Conservation (phyloP, 2,888 invertebrate species). For the Drosophila prostipennis region DNA sequence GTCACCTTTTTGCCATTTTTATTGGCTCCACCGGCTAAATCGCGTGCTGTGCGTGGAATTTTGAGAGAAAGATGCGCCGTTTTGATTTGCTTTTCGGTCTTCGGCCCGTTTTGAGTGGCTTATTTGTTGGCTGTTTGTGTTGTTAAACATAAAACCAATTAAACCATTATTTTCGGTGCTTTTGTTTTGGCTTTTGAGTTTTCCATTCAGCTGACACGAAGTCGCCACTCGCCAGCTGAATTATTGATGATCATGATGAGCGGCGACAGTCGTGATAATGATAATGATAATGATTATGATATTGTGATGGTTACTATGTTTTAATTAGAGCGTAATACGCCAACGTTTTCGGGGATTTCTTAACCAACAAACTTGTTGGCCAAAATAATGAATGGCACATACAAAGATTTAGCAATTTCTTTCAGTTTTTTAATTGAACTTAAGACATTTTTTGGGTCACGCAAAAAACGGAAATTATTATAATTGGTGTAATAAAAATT, state of each 20-base stretch:
- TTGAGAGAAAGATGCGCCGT: slow-evolving; percentile 37
- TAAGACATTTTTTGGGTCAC: neutral
- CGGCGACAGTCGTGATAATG: slow-evolving; percentile 20
- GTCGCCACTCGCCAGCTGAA: slow-evolving; percentile 32
- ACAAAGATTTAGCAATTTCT: neutral
- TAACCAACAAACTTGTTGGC: slow-evolving; percentile 10
- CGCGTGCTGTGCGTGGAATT: slow-evolving; percentile 39
- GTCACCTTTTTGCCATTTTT: slow-evolving; percentile 13
- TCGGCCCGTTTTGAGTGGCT: slow-evolving; percentile 20
- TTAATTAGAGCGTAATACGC: slow-evolving; percentile 49
- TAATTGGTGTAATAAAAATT: no score
- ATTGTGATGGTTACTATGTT: slow-evolving; percentile 23
- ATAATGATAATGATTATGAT: neutral
- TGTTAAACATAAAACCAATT: slow-evolving; percentile 53
- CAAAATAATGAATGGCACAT: neutral
- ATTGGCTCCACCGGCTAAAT: slow-evolving; percentile 23
- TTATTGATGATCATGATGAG: slow-evolving; percentile 51
- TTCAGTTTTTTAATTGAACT: neutral
- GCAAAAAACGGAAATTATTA: no score
- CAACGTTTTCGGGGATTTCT: slow-evolving; percentile 15
- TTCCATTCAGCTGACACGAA: slow-evolving; percentile 12
- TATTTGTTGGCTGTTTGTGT: slow-evolving; percentile 13
- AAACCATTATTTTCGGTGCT: slow-evolving; percentile 12
- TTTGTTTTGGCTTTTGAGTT: slow-evolving; percentile 15
- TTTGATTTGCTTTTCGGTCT: slow-evolving; percentile 9